These are phyloP conservation scores for Philereme transversata DNA, from an alignment of 2,888 invertebrate species.

Conservation along the genomic window DNA sequence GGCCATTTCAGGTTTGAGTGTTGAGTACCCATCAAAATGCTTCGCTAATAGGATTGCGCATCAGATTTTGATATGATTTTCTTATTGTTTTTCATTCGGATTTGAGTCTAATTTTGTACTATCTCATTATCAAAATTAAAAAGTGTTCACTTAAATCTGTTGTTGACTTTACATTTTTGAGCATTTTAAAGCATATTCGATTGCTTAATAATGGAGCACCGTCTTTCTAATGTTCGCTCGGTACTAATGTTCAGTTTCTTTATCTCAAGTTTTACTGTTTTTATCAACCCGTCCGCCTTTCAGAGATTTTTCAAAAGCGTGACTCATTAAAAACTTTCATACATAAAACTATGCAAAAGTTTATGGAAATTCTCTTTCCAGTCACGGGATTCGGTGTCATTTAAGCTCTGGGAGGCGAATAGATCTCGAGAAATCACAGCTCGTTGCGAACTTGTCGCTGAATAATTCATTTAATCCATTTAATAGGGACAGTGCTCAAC, in stretches of 20 bases:
- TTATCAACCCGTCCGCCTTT: neutral
- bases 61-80: neutral
- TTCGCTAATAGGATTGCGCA: constrained; percentile 6
- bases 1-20: constrained; percentile 31
- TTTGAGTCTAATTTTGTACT: no score
- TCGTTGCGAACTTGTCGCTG: constrained; percentile 60
- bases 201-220: no score
- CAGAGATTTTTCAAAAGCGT: constrained; percentile 4
- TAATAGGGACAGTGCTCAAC: constrained; percentile 58
- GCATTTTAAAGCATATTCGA: no score
- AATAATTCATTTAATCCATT: constrained; percentile 80
- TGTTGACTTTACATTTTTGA: no score
- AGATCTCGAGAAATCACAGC: constrained; percentile 48
- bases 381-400: constrained; percentile 27
- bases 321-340: constrained; percentile 20
- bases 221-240: neutral
- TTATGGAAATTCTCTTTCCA: constrained; percentile 17
- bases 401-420: constrained; percentile 31
- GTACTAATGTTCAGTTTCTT: neutral
- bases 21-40: constrained; percentile 24
- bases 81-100: no score
- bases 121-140: no score
- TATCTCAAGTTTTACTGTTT: neutral
- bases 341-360: constrained; percentile 13
- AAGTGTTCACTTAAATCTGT: no score